Base-by-base conservation (phyloP, 2,888 invertebrate species). In the Fissipunctia ypsillon region DNA sequence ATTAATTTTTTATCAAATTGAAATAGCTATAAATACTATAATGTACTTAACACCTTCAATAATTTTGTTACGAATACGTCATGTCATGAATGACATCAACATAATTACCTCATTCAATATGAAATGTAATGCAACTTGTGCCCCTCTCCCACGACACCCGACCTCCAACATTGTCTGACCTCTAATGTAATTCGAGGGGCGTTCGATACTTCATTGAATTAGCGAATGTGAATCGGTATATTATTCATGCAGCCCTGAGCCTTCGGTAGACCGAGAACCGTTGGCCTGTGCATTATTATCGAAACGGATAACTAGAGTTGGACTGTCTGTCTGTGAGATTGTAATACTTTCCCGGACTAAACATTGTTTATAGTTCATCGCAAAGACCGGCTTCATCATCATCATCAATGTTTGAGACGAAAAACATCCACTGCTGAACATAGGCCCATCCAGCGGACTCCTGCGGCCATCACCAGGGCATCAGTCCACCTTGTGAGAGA, bases 161-260 rank as follows among this genome's bases (percentile, higher is more conserved):
- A 68, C 59, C 73, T 43, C 43, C 12, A 4, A 56, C 78, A 57
- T 52, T 80, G 74, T 66, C 67, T 54, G 69, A 64, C 81, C 81
- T 66, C 57, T 28, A 38, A 41, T 52, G 61, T 76, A 41, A 68
- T 66, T 56, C 52, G 35, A 16, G 25, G 69, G 54, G 56, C 50
- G 57, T 54, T 77, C 85, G 73, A 84, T 83, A 85, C 73, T 77
- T 77, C 73, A 80, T 70, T 83, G 85, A 83, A 84, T 85, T 85
- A 85, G 70, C 45, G 48, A 80, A 76, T 77, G 80, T 68, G 82
- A 64, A 74, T 75, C 66, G 50, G 65, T 77, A 59, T 74, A 67
- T 80, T 83, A 84, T 84, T 83, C 85, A 84, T 85, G 80, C 56
- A 59, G 63, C 59, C 52, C 10, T 16, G 38, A 22, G 72, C 68